Percentiles rank a stretch among this genome's conserved stretches.
These are phyloP conservation scores for Chelidonichthys spinosus DNA, from an alignment of 2,797 vertebrate genomes.

Conservation along the genomic window DNA sequence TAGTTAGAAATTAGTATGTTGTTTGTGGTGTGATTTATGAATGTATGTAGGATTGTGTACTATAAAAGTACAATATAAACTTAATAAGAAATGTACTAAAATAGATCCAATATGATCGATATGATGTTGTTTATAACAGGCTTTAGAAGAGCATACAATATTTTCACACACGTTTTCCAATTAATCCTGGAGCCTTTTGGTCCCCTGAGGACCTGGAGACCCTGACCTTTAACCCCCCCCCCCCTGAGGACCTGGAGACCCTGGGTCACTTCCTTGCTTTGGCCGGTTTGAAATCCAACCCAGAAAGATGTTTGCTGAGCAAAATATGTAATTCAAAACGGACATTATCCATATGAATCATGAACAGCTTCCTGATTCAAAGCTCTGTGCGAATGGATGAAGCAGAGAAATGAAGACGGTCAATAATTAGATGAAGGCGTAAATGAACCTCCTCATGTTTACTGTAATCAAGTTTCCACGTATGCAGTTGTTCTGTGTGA, in stretches of 20 bases:
- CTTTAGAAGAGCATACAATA: neutral
- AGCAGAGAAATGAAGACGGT: neutral
- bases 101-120: neutral
- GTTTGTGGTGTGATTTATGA: neutral
- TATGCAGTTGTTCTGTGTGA: neutral
- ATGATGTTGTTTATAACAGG: neutral
- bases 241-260: neutral
- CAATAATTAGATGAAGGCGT: constrained; percentile 22
- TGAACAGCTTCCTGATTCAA: neutral
- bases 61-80: neutral
- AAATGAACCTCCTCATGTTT: constrained; percentile 13
- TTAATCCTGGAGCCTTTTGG: neutral
- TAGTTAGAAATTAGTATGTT: neutral
- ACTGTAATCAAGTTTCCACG: neutral
- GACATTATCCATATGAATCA: neutral
- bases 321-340: neutral
- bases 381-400: neutral
- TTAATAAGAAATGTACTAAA: neutral
- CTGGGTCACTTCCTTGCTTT: neutral
- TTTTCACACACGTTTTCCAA: neutral
- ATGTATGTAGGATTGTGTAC: neutral
- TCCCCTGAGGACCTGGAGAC: neutral
- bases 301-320: neutral
- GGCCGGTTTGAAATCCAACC: neutral
- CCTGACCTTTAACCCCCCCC: too few relatives aligned